Evolutionary conservation across 64 coral and sea anemone species (phyloP).

Genomic region (Cladopsammia gracilis): DNA sequence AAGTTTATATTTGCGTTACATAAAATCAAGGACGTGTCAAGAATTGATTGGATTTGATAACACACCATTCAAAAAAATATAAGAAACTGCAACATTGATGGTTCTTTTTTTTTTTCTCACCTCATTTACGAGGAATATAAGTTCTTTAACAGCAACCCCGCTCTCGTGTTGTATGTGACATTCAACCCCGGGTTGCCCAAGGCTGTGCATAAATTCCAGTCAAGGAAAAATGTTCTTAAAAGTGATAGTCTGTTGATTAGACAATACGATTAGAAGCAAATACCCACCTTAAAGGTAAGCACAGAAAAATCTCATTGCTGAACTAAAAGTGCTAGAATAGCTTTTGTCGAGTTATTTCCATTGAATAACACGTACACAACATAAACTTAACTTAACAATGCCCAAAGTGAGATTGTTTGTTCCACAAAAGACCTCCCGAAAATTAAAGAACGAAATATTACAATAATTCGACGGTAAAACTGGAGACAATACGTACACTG

Average conservation of each 20-base stretch:
- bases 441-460: not conserved
- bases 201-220: slow-evolving; percentile 36
- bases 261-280: not conserved
- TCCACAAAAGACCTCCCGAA: not conserved
- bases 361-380: not conserved
- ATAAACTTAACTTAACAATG: not conserved
- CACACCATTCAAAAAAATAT: not conserved
- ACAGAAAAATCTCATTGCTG: not conserved
- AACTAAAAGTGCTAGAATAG: not conserved
- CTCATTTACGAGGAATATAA: slow-evolving; percentile 97
- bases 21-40: not conserved
- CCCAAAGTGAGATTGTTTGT: not conserved
- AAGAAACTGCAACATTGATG: not conserved
- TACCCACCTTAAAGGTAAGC: not conserved
- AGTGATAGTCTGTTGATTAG: not conserved
- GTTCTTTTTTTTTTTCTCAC: slow-evolving; percentile 28
- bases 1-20: not conserved
- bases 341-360: not conserved
- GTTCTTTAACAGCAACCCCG: slow-evolving; percentile 58
- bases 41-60: not conserved
- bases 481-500: not conserved
- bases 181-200: slow-evolving; percentile 87
- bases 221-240: slow-evolving; percentile 44
- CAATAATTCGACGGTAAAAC: not conserved
- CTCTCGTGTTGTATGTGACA: slow-evolving; percentile 92